Base-by-base conservation (phyloP, 1,140 invertebrate genomes). In the Zaprionus lachaisei region DNA sequence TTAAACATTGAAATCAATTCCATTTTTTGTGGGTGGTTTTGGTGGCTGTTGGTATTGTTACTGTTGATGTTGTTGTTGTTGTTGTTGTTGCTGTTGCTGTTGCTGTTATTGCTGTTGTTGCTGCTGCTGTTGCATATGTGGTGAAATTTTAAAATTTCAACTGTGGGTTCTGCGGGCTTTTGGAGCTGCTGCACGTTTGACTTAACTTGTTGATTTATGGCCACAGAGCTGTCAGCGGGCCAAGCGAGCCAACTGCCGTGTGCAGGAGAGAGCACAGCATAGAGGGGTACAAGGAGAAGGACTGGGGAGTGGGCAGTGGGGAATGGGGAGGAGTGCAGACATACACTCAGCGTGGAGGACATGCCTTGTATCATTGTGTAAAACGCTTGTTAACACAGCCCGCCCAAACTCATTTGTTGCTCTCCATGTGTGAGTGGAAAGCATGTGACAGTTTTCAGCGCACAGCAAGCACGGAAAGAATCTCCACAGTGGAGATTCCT, bases 1-100 rank as follows among this genome's bases (percentile, higher is more conserved):
- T 90, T 90, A 90, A 90, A 90, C 85, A 90, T 85, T 90, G 85
- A 90, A 90, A 90, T 90, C 85, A 90, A 90, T 90, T 90, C 85
- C 79, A 90, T 75, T 89, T 81, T 79, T 57, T 64, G 54, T 70
- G 58, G 61, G 74, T 60, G 47, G 58, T 44, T 49, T 17, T 58
- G 34, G 51, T 62, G 60, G 11, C 55, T 37, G 11, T 28, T 26
- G 37, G 41, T 28, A 11, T 65, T 47, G 51, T 64, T 57, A 14
- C 83, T 76, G 65, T 71, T 83, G 41, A 38, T 70, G 34, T 58
- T 78, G 15, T 65, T 47, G 51, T 64, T 57, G 7, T 89, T 76
- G 65, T 71, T 83, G 41, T 31, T 70, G 37, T 58, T 78, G 5
- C 51, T 65, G n/a, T 0, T 31, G 9, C 2, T 31, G 31, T 4